Conservation (phyloP, 30 jellyfish, hydroid and myxozoan species). For the Hydra vulgaris region DNA sequence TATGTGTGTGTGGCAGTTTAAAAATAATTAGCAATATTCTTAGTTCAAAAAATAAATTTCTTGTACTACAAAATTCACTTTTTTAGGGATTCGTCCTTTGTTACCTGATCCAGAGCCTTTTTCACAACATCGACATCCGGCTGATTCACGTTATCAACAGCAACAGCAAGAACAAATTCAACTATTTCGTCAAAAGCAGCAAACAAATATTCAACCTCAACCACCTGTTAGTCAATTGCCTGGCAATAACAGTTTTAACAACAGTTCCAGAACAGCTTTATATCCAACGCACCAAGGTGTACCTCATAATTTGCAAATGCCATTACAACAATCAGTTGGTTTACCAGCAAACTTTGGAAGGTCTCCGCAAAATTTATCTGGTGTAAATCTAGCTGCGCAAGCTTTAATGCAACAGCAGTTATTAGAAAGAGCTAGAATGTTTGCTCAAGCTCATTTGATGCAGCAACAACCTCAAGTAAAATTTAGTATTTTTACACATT, state of each 20-base stretch:
- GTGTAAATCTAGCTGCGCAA: conserved; percentile 40
- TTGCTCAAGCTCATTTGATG: conserved; percentile 67
- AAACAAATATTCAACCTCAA: background rate
- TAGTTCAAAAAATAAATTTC: too few relatives aligned
- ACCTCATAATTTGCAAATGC: conserved; percentile 20
- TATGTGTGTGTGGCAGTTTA: too few relatives aligned
- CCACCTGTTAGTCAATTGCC: background rate
- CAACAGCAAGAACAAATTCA: conserved; percentile 38
- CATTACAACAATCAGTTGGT: conserved; percentile 34
- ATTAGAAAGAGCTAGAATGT: conserved; percentile 54
- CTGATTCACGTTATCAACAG: conserved; percentile 25
- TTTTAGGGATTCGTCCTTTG: conserved; percentile 24
- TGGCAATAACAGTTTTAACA: conserved; percentile 20
- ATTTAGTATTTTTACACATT: background rate
- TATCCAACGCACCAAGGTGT: conserved; percentile 16
- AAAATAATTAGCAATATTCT: too few relatives aligned
- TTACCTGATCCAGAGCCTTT: conserved; percentile 40
- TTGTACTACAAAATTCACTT: too few relatives aligned
- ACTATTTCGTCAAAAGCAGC: conserved; percentile 24
- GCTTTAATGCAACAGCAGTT: conserved; percentile 77
- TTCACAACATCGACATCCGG: conserved; percentile 5
- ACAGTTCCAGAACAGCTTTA: conserved; percentile 5
- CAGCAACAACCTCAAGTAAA: conserved; percentile 54
- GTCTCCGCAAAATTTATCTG: conserved; percentile 4
- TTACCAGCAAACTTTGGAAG: conserved; percentile 25